Base-by-base conservation (phyloP, 1,140 invertebrate species). In the Chlorops oryzae region DNA sequence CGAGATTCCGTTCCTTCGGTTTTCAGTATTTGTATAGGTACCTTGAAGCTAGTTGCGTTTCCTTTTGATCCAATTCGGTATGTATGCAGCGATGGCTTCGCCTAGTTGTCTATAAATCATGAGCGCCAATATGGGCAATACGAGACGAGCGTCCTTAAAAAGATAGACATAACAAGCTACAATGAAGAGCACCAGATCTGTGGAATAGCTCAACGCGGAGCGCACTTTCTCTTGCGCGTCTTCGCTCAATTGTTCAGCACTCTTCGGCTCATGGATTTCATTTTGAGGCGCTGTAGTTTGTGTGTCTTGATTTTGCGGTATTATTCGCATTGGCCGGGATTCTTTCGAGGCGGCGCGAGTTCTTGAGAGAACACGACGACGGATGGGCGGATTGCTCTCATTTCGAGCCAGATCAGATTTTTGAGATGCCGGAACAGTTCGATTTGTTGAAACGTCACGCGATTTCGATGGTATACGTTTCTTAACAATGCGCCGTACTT, bases 141-240 rank as follows among this genome's bases (percentile, higher is more conserved):
- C 84, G 17, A 88, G 72, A 44, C 81, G 74, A 63, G 87, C 85
- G 58, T 86, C 84, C 59, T 86, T 85, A 59, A 88, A 89, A 10
- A 88, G 65, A 65, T 88, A 90, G 28, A 89, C 75, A 80, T 83
- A 86, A 65, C 81, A 83, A 5, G 87, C 87, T 2, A 87, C 78
- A 13, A 83, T 40, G 43, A 87, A 76, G 55, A 87, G 76, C 27
- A 81, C 81, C 40, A 87, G 58, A 62, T 88, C 85, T 0, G 84
- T 85, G 7, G 80, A 70, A 57, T 85, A 87, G 59, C 81, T 82
- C 2, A 87, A 71, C 0, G 77, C 79, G 5, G 79, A 78, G 39
- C 80, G 76, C 1, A 87, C 83, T 56, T 81, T 86, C 23, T 71
- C 75, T 54, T 83, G 79, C 1, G 84, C 81, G 54, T 80, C 74